Evolutionary conservation across 1,140 invertebrate genomes (phyloP).

Genomic region (Panagrolaimus sp.): DNA sequence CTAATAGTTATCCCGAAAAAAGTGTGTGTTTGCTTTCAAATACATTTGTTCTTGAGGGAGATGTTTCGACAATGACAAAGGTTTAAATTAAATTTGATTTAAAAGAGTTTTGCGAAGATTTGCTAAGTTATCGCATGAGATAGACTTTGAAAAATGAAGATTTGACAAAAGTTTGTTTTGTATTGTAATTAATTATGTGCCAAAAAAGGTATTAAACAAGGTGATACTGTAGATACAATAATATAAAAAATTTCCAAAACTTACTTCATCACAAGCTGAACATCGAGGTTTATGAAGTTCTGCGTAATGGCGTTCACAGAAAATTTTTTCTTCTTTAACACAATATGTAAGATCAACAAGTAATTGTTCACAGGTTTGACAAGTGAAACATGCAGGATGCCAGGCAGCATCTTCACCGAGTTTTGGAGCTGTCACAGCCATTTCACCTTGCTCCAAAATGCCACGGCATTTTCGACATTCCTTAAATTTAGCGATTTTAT

Average conservation of each 20-base stretch:
- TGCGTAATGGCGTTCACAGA: slow-evolving; percentile 86
- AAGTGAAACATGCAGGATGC: slow-evolving; percentile 82
- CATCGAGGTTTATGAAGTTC: slow-evolving; percentile 84
- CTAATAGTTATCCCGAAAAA: too few species aligned
- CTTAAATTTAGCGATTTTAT: slow-evolving; percentile 58
- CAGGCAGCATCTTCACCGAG: slow-evolving; percentile 68
- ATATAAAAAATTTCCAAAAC: slow-evolving; percentile 55
- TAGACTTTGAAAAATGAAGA: too few species aligned
- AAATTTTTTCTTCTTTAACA: slow-evolving; percentile 74
- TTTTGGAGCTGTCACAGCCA: slow-evolving; percentile 71
- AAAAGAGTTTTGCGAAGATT: too few species aligned
- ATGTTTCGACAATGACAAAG: too few species aligned
- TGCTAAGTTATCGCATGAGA: too few species aligned
- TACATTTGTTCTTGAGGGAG: too few species aligned
- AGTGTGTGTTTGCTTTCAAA: too few species aligned
- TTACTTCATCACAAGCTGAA: slow-evolving; percentile 87
- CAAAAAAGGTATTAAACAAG: too few species aligned
- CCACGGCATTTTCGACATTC: slow-evolving; percentile 69
- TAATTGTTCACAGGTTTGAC: slow-evolving; percentile 72
- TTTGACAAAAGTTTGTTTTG: too few species aligned
- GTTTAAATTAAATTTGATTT: too few species aligned
- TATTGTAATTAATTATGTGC: too few species aligned
- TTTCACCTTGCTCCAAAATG: slow-evolving; percentile 66
- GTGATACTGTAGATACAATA: too few species aligned
- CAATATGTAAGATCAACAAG: slow-evolving; percentile 88